Base-by-base conservation (phyloP, 1,140 invertebrate species). In the Diabrotica undecimpunctata region DNA sequence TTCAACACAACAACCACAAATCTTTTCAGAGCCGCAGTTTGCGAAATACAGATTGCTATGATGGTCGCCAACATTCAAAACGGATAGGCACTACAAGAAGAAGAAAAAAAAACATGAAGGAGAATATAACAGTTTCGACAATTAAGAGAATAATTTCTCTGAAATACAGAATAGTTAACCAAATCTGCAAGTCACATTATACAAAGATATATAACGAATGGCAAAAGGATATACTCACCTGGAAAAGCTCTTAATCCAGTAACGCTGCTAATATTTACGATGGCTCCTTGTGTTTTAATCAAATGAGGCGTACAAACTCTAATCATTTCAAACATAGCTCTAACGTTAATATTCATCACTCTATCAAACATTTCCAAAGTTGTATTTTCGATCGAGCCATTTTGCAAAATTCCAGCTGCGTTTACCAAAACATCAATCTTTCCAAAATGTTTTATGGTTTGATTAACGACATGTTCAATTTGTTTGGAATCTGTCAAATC, bases 261-360 rank as follows among this genome's bases (percentile, higher is more conserved):
- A 0, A 96, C 90, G 76, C 93, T 96, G 4, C 93, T 96, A 0
- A 96, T 88, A 78, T 96, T 96, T 0, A 97, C 91, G 69, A 95
- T 89, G 67, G 87, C 90, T 14, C 93, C 93, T 79, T 93, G 91
- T 0, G 87, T 87, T 78, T 89, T 84, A 6, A 92, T 80, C 9
- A 97, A 79, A 79, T 95, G 84, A 2, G 94, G 94, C 0, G 91
- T 87, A 37, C 90, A 89, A 55, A 95, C 72, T 84, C 89, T 89
- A 0, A 91, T 95, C 56, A 96, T 74, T 62, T 94, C 86, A 77
- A 92, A 95, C 7, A 94, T 78, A 5, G 91, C 85, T 39, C 91
- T 85, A 2, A 95, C 88, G 79, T 96, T 96, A 9, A 89, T 84
- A 72, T 91, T 89, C 81, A 96, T 92, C 0, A 93, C 73, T 56